A percentile compares a stretch with the other conserved stretches of the same genome.
Conservation (phyloP, 2,113 vertebrate genomes). For the Spizaetus ornatus region DNA sequence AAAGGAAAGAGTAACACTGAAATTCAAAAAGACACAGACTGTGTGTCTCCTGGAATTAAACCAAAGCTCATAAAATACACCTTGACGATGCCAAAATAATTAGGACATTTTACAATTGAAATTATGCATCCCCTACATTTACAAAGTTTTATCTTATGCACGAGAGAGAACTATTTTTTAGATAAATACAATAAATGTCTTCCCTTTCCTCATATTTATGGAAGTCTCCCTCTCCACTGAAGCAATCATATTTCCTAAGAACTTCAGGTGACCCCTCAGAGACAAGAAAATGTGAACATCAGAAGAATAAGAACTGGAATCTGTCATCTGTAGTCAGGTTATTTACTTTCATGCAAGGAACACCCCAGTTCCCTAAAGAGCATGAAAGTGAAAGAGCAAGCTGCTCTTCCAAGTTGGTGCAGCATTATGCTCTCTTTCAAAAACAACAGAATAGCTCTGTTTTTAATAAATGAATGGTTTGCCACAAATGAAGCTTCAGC, state of each 20-base stretch:
- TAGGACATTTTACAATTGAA: constrained; percentile 4
- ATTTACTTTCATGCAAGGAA: background rate
- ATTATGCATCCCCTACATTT: background rate
- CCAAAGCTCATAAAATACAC: constrained; percentile 6
- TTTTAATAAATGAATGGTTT: background rate
- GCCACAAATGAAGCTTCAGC: background rate
- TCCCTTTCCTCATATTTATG: background rate
- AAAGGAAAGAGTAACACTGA: constrained; percentile 48
- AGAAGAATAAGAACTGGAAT: background rate
- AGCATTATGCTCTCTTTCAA: background rate
- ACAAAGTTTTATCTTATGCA: background rate
- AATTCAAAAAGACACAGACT: constrained; percentile 60
- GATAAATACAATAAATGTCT: background rate
- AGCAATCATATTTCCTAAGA: background rate
- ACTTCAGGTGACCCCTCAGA: background rate
- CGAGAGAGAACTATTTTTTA: background rate
- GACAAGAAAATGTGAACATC: background rate
- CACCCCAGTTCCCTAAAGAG: background rate
- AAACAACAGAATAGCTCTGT: background rate
- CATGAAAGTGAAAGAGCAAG: background rate
- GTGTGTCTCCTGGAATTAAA: constrained; percentile 45
- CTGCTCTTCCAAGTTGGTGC: background rate
- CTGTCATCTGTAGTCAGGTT: background rate
- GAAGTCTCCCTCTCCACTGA: background rate
- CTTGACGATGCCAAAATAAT: constrained; percentile 19